Base-by-base conservation (phyloP, 2,113 vertebrate species). In the Pionites leucogaster region DNA sequence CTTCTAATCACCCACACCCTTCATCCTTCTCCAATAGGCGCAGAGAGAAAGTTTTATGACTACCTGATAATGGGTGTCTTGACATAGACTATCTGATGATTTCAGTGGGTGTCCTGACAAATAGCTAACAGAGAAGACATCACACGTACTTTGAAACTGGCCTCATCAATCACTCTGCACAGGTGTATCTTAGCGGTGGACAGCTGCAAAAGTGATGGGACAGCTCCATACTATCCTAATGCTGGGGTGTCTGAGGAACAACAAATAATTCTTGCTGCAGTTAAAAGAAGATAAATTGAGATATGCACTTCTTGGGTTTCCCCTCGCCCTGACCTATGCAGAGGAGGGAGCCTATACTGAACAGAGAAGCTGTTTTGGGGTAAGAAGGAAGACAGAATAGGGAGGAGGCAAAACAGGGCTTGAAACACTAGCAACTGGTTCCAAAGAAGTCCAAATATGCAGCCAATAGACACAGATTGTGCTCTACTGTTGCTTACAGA, bases 371-470 rank as follows among this genome's bases (percentile, higher is more conserved):
- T 82, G 24, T 22, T 47, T 25, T 35, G 35, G 60, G 47, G 60
- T 67, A 86, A 33, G 71, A 82, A 82, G 37, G 65, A 82, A 46
- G 71, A 52, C 22, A 82, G 65, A 52, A 69, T 11, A 63, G n/a
- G 64, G 65, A 92, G 42, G 47, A 95, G 77, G 71, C 49, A 90
- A 69, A 52, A 55, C 69, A 24, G 39, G 82, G 82, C 90, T 79
- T 68, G 69, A 90, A 92, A 41, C n/a, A 39, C 59, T 71, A 42
- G n/a, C 65, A 86, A 64, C 14, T 15, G 37, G 9, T 86, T 82
- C 82, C 71, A 75, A 74, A 82, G 60, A 69, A 82, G 86, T 82
- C 82, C 90, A 86, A 37, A 74, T n/a, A 46, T 20, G 19, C 15
- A 49, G 77, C 47, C 29, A 79, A 57, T 15, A 83, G 75, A 79